phyloP scores from a whole-genome alignment of 2,113 vertebrate genomes.

The Lutjanus erythropterus region DNA sequence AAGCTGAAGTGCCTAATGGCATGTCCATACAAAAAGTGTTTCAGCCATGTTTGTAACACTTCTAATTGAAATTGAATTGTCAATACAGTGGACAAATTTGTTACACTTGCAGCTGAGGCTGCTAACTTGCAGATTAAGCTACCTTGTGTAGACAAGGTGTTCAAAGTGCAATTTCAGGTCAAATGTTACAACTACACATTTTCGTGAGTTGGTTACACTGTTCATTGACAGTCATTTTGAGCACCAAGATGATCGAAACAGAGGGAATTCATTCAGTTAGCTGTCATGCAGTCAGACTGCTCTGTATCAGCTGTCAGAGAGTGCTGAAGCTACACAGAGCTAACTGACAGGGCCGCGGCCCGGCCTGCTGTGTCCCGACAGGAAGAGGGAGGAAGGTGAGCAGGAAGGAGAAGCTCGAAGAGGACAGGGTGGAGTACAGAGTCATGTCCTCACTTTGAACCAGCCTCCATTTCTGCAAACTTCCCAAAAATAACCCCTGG shows the following conservation, averaged over 20 bases:
- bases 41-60: not conserved
- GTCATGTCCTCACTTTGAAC: conserved; percentile 48
- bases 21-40: no score
- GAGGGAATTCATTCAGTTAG: not conserved
- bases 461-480: conserved; percentile 7
- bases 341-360: conserved; percentile 2
- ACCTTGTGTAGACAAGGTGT: not conserved
- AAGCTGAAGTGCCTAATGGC: no score
- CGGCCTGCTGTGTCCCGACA: not conserved
- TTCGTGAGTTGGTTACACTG: not conserved
- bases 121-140: not conserved
- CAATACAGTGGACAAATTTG: no score
- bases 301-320: conserved; percentile 3
- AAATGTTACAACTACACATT: not conserved
- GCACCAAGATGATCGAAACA: not conserved
- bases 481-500: conserved; percentile 49
- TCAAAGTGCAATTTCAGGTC: not conserved
- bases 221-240: not conserved
- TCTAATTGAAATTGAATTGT: no score
- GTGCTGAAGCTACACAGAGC: conserved; percentile 9
- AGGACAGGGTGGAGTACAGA: conserved; percentile 17
- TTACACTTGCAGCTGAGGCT: not conserved
- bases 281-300: not conserved
- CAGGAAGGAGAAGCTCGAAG: conserved; percentile 29
- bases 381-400: conserved; percentile 17